Conservation (phyloP, 1,140 invertebrate species). For the Drosophila elegans region DNA sequence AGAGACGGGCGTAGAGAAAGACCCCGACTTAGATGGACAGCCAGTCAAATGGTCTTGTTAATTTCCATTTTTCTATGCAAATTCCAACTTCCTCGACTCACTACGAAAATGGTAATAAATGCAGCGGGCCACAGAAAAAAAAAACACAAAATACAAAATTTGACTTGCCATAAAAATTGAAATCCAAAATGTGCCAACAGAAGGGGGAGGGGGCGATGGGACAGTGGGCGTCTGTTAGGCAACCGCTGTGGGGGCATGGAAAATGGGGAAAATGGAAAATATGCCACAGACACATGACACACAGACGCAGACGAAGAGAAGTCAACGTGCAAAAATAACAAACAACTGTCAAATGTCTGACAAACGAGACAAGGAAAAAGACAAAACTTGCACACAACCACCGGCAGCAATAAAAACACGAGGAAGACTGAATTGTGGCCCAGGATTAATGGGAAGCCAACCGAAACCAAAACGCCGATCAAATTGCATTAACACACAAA, state of each 20-base stretch:
- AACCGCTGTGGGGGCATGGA: conserved; percentile 64
- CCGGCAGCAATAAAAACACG: conserved; percentile 33
- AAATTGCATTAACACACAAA: conserved; percentile 47
- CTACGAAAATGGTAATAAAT: conserved; percentile 68
- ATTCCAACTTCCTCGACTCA: conserved; percentile 77
- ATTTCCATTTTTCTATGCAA: conserved; percentile 84
- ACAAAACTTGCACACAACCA: conserved; percentile 52
- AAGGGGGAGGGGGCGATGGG: conserved; percentile 6
- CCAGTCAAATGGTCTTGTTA: conserved; percentile 83
- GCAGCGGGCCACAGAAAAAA: conserved; percentile 20
- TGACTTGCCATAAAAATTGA: conserved; percentile 83
- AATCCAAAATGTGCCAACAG: conserved; percentile 62
- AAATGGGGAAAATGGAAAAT: conserved; percentile 56
- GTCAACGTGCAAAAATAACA: conserved; percentile 83
- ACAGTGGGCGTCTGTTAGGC: conserved; percentile 78
- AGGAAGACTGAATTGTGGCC: conserved; percentile 47
- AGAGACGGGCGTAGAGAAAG: conserved; percentile 3
- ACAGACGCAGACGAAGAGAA: conserved; percentile 57
- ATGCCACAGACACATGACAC: conserved; percentile 71
- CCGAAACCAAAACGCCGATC: conserved; percentile 31
- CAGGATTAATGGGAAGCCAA: conserved; percentile 46
- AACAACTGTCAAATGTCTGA: conserved; percentile 83
- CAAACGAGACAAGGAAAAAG: conserved; percentile 82
- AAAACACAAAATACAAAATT: conserved; percentile 62
- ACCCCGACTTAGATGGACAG: conserved; percentile 54